A percentile compares a stretch with the other conserved stretches of the same genome.
These are phyloP conservation scores for Triplophysa siluroides DNA, from an alignment of 2,113 vertebrate species.

Conservation along the genomic window DNA sequence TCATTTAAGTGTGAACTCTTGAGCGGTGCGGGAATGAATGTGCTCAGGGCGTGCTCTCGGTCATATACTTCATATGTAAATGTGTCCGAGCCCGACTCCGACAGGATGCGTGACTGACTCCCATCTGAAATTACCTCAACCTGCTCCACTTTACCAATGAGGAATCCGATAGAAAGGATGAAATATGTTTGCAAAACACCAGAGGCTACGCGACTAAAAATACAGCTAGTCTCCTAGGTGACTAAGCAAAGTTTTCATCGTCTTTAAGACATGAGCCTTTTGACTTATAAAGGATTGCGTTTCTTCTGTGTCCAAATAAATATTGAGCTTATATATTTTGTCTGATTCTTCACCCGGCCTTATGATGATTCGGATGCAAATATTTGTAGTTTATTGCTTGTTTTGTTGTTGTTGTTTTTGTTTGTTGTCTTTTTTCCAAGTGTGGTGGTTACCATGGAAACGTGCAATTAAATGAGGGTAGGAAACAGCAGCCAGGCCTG, in stretches of 20 bases:
- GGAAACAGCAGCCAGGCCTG: conserved; percentile 55
- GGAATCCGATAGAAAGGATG: conserved; percentile 50
- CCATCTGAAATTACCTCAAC: conserved; percentile 35
- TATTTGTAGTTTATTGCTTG: conserved; percentile 50
- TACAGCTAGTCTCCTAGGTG: conserved; percentile 57
- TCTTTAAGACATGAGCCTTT: conserved; percentile 42
- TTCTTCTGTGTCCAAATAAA: conserved; percentile 49
- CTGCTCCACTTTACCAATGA: conserved; percentile 24
- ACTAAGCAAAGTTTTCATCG: conserved; percentile 55
- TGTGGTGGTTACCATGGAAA: conserved; percentile 65
- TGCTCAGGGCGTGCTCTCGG: conserved; percentile 4
- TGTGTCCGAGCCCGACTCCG: conserved; percentile 13
- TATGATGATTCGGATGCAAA: conserved; percentile 18
- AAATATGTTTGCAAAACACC: conserved; percentile 56
- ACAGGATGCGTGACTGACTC: conserved; percentile 3
- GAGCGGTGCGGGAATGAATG: not conserved
- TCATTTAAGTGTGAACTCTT: conserved; percentile 32
- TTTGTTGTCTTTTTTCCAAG: conserved; percentile 42
- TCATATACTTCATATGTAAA: conserved; percentile 29
- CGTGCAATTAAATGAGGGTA: conserved; percentile 61
- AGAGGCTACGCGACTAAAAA: conserved; percentile 53
- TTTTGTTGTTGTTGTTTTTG: conserved; percentile 41
- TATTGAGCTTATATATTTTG: conserved; percentile 41
- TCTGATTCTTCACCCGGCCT: conserved; percentile 5
- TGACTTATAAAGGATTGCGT: conserved; percentile 47